Percentiles rank a stretch among this genome's conserved stretches.
Evolutionary conservation across 2,888 invertebrate species (phyloP).

Genomic region (Tholera decimalis): DNA sequence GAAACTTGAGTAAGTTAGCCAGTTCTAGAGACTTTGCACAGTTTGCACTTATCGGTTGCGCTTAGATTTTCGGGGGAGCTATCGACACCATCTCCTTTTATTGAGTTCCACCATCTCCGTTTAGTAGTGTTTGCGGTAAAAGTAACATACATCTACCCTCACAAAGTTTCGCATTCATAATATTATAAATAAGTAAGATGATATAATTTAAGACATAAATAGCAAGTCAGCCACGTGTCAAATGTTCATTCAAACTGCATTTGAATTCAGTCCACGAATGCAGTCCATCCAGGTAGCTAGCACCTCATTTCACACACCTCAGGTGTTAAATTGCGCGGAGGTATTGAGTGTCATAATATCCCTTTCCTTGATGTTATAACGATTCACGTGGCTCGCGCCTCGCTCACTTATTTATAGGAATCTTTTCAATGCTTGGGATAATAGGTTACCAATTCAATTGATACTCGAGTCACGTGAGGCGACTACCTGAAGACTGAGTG

Average conservation of each 20-base stretch:
- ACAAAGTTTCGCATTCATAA: too few relatives aligned
- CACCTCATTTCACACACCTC: neutral
- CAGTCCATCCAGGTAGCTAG: neutral
- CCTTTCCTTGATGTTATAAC: constrained; percentile 13
- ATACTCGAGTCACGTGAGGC: neutral
- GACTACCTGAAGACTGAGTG: neutral
- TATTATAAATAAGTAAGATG: too few relatives aligned
- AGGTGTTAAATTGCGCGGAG: constrained; percentile 7
- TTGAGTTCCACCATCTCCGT: too few relatives aligned
- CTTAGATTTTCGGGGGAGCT: too few relatives aligned
- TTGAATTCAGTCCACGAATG: neutral
- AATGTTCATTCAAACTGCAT: neutral
- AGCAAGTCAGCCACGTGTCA: neutral
- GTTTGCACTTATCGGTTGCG: too few relatives aligned
- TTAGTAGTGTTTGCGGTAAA: too few relatives aligned
- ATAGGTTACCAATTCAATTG: constrained; percentile 12
- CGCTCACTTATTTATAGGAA: constrained; percentile 6
- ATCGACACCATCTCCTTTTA: too few relatives aligned
- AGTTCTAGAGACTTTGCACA: too few relatives aligned
- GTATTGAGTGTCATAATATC: constrained; percentile 24
- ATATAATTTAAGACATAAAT: neutral
- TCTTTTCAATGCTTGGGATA: constrained; percentile 20
- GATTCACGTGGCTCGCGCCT: constrained; percentile 25
- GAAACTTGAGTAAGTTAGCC: too few relatives aligned
- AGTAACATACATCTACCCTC: too few relatives aligned